Conservation (phyloP, 2,113 vertebrate species). For the Fregata magnificens region DNA sequence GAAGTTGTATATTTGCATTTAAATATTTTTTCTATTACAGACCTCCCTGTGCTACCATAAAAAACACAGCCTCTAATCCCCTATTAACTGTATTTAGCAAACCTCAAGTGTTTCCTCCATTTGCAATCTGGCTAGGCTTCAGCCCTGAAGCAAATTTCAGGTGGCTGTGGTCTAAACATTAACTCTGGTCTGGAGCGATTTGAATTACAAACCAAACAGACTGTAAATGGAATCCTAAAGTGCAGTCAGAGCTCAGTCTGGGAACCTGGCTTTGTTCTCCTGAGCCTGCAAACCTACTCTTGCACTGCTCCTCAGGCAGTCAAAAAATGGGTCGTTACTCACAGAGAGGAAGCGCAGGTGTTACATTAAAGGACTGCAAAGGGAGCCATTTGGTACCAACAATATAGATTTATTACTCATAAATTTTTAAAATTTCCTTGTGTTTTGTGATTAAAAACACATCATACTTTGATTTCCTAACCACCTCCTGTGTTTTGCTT, state of each 20-base stretch:
- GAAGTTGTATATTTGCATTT: constrained; percentile 31
- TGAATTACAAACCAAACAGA: constrained; percentile 68
- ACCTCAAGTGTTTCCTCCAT: constrained; percentile 67
- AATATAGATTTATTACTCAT: constrained; percentile 55
- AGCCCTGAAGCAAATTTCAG: constrained; percentile 63
- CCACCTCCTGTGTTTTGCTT: constrained; percentile 46
- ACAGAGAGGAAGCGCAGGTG: constrained; percentile 51
- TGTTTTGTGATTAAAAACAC: constrained; percentile 64
- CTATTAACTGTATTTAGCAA: constrained; percentile 68
- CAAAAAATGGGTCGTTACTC: constrained; percentile 49
- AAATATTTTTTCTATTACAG: constrained; percentile 52
- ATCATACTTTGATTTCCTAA: constrained; percentile 63
- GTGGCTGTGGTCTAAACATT: constrained; percentile 66
- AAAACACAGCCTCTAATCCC: constrained; percentile 64
- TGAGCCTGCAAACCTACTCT: constrained; percentile 53
- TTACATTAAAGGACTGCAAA: constrained; percentile 59
- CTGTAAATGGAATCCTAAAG: constrained; percentile 56
- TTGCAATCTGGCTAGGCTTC: constrained; percentile 54
- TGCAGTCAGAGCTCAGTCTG: constrained; percentile 37
- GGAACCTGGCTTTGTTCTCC: constrained; percentile 63
- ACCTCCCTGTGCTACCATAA: constrained; percentile 44
- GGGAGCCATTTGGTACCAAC: constrained; percentile 54
- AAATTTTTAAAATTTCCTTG: constrained; percentile 54
- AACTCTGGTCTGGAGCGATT: constrained; percentile 53
- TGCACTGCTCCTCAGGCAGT: constrained; percentile 14